Conservation (phyloP, 2,888 invertebrate genomes). For the Heliconius aoede region DNA sequence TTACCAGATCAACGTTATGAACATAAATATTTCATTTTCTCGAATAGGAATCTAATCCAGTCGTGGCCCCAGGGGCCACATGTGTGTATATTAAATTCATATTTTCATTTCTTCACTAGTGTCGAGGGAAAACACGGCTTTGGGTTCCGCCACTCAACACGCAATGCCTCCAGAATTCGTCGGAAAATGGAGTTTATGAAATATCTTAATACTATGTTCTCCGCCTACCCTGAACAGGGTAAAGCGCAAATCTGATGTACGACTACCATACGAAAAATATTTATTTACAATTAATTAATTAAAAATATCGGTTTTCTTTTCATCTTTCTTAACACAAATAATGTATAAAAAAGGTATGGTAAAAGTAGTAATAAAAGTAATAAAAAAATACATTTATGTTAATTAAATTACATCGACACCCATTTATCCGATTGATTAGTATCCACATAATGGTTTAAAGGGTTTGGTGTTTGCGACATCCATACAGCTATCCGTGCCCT, state of each 20-base stretch:
- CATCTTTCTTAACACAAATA: neutral
- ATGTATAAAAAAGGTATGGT: neutral
- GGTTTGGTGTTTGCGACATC: conserved; percentile 10
- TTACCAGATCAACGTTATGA: too few species aligned
- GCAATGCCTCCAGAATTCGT: neutral
- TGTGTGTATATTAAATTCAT: too few species aligned
- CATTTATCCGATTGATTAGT: conserved; percentile 5
- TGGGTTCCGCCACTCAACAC: too few species aligned
- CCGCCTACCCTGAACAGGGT: neutral
- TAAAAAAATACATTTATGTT: conserved; percentile 13
- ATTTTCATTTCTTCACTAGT: too few species aligned
- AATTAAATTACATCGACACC: conserved; percentile 5
- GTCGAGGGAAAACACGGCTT: too few species aligned
- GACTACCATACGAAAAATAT: too few species aligned
- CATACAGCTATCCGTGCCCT: conserved; percentile 9
- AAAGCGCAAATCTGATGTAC: too few species aligned
- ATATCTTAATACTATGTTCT: neutral
- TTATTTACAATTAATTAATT: too few species aligned
- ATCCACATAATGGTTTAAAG: conserved; percentile 4
- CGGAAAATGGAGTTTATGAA: neutral
- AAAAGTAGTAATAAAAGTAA: neutral
- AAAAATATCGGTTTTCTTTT: neutral
- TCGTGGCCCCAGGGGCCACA: too few species aligned
- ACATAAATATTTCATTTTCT: too few species aligned
- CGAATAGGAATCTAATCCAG: too few species aligned